Evolutionary conservation across 2,113 vertebrate genomes (phyloP), one percentile per base, ranked within the genome.

Genomic region (Campylorhamphus procurvoides): DNA sequence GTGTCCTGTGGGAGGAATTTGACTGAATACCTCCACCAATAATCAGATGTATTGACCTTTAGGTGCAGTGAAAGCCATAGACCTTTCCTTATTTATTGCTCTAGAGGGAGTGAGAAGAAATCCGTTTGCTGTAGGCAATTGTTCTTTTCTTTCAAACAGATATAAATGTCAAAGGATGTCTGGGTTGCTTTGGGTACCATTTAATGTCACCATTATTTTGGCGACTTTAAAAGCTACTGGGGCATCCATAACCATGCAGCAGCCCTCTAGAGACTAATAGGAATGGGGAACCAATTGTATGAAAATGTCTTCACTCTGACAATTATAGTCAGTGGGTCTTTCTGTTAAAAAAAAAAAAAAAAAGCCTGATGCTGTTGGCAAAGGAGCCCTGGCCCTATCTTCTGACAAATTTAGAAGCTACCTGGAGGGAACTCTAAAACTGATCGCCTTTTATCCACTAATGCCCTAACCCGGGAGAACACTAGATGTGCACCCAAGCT

Each of bases 121-220:
- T 68, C 44, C 78, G 42, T 31, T 79, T 85, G 10, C 33, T 71
- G 46, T 49, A 40, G 22, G 24, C 52, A 64, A 22, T 33, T 83
- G 6, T 42, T 79, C 14, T 76, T 86, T 88, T 52, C 18, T 74
- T 91, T 66, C 55, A 77, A 52, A 29, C 31, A 87, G 22, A 82
- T 88, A 13, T 39, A 81, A 96, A 84, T 94, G 23, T 49, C 69
- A 93, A 73, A 86, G 17, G 47, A 55, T 55, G 10, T 59, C 47
- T 56, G 24, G 15, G 27, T 74, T 80, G 18, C 29, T 94, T 50
- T 78, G 68, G 28, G 40, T 50, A 39, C 5, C 11, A 60, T 63
- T 93, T 91, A 96, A 60, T 72, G n/a, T 63, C 46, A 91, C 58
- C 16, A 18, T 78, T 87, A 63, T 67, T 92, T 94, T 64, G 35